A percentile compares a stretch with the other conserved stretches of the same genome.
Conservation (phyloP, 2,113 vertebrate species). For the Megalops atlanticus region DNA sequence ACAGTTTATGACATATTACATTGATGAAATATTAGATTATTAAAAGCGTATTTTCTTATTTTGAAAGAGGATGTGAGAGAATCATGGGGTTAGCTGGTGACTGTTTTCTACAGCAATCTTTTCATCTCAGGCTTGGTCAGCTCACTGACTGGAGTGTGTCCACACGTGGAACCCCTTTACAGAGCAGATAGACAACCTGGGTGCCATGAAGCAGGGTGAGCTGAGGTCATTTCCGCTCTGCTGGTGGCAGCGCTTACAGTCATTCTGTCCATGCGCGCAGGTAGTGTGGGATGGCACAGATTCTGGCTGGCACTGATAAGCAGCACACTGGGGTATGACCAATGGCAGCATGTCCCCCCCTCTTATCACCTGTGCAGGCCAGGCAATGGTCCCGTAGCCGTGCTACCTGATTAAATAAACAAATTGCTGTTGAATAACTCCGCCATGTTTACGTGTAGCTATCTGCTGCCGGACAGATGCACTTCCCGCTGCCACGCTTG, state of each 20-base stretch:
- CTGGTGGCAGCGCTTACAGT: neutral
- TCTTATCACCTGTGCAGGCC: constrained; percentile 30
- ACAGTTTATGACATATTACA: constrained; percentile 55
- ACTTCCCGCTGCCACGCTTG: constrained; percentile 36
- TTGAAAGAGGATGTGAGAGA: neutral
- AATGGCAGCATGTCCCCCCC: neutral
- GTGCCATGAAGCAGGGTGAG: neutral
- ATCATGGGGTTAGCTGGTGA: neutral
- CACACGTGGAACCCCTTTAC: neutral
- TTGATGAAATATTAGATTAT: constrained; percentile 42
- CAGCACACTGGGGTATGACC: neutral
- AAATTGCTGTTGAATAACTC: constrained; percentile 13
- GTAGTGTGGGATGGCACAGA: neutral
- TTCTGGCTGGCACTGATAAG: neutral
- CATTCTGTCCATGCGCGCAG: neutral
- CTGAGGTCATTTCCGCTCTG: neutral
- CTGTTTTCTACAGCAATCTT: neutral
- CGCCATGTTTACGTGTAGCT: constrained; percentile 40
- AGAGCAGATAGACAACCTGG: neutral
- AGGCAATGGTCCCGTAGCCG: constrained; percentile 7
- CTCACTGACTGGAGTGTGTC: neutral
- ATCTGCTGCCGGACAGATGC: constrained; percentile 57
- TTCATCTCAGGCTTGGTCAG: neutral
- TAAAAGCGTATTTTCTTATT: constrained; percentile 37
- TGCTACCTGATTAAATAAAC: constrained; percentile 32